Percentiles rank a stretch among this genome's conserved stretches.
phyloP scores from a whole-genome alignment of 92 coral and sea anemone genomes.

The Zoanthus sansibaricus region DNA sequence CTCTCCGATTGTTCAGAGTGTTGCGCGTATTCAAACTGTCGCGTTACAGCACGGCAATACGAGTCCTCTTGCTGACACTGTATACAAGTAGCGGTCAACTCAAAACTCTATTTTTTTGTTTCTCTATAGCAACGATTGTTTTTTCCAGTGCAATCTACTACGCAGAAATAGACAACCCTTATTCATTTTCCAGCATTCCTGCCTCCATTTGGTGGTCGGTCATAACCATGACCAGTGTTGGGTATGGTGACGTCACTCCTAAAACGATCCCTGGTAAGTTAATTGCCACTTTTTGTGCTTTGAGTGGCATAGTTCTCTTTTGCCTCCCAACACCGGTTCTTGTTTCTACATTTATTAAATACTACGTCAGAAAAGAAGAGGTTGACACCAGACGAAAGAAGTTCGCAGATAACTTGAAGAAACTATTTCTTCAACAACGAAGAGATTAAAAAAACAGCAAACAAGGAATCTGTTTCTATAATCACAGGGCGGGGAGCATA shows the following conservation, averaged over 20 bases:
- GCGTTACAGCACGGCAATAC: slow-evolving; percentile 87
- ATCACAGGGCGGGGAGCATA: slow-evolving; percentile 12
- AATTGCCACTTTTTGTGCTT: slow-evolving; percentile 84
- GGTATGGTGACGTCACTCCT: slow-evolving; percentile 94
- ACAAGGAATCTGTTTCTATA: slow-evolving; percentile 75
- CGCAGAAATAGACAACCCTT: slow-evolving; percentile 66
- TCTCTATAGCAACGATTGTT: slow-evolving; percentile 69
- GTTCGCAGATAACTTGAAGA: slow-evolving; percentile 82
- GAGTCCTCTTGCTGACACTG: slow-evolving; percentile 76
- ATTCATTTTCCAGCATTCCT: slow-evolving; percentile 87
- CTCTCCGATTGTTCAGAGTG: slow-evolving; percentile 87
- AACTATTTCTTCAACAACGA: slow-evolving; percentile 65
- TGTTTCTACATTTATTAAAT: slow-evolving; percentile 85
- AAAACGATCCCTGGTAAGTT: slow-evolving; percentile 76
- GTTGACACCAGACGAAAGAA: slow-evolving; percentile 46
- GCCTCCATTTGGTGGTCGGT: slow-evolving; percentile 97
- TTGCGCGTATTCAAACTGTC: slow-evolving; percentile 90
- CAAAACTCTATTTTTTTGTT: slow-evolving; percentile 75
- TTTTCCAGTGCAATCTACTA: slow-evolving; percentile 94
- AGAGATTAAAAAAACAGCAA: slow-evolving; percentile 46
- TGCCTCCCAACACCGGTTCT: slow-evolving; percentile 96
- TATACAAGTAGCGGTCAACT: slow-evolving; percentile 86
- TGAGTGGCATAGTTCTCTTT: slow-evolving; percentile 83
- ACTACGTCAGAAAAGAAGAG: slow-evolving; percentile 66
- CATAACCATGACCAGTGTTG: slow-evolving; percentile 97